Evolutionary conservation across 2,888 invertebrate species (phyloP).

Genomic region (Pristionchus japonicus): DNA sequence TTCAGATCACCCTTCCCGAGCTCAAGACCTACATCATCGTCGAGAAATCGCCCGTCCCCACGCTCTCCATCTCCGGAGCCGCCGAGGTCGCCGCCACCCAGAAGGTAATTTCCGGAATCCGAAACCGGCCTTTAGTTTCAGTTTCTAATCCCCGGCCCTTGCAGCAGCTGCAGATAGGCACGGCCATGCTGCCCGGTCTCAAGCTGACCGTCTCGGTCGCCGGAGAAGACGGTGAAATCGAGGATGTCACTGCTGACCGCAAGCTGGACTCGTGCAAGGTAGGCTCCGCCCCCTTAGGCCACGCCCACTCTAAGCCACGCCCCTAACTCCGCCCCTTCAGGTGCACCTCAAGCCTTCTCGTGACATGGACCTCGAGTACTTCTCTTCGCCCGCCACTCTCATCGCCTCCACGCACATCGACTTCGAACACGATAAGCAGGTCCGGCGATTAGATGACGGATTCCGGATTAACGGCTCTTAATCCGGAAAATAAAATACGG

Average conservation of each 20-base stretch:
- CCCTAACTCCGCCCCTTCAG: conserved; percentile 17
- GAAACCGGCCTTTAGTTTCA: background rate
- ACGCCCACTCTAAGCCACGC: conserved; percentile 15
- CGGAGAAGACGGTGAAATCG: conserved; percentile 60
- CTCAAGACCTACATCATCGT: conserved; percentile 90
- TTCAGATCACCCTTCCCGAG: conserved; percentile 80
- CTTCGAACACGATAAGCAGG: conserved; percentile 89
- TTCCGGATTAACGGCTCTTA: background rate
- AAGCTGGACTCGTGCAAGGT: conserved; percentile 66
- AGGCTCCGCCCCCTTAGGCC: background rate
- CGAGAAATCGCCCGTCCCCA: conserved; percentile 87
- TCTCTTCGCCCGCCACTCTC: conserved; percentile 85
- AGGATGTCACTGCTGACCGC: conserved; percentile 65
- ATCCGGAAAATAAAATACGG: background rate
- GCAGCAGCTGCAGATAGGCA: conserved; percentile 80
- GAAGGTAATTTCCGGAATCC: conserved; percentile 77
- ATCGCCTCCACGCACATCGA: conserved; percentile 85
- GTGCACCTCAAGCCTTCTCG: conserved; percentile 94
- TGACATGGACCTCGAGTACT: conserved; percentile 94
- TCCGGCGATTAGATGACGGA: conserved; percentile 53
- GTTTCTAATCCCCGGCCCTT: conserved; percentile 9
- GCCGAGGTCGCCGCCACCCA: conserved; percentile 88
- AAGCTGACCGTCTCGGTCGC: conserved; percentile 79
- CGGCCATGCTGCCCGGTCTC: conserved; percentile 89
- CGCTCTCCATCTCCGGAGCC: conserved; percentile 80